Conservation (phyloP, 2,113 vertebrate genomes). For the Equus quagga region DNA sequence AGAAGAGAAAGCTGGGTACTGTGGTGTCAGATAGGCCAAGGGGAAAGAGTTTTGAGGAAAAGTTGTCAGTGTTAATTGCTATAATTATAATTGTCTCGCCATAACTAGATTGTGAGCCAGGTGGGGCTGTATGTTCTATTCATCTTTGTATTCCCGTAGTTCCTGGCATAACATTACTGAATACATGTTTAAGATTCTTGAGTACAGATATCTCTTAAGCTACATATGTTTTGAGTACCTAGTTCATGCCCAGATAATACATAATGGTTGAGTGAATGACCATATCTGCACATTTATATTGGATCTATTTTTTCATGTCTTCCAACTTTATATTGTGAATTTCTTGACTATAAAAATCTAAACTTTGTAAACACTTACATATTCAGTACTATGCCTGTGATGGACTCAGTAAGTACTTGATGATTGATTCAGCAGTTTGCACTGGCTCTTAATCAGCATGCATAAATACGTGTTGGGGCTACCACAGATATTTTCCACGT, state of each 20-base stretch:
- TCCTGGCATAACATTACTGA: background rate
- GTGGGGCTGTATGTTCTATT: background rate
- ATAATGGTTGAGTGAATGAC: background rate
- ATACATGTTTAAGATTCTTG: background rate
- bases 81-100: background rate
- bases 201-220: background rate
- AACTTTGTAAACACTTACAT: background rate
- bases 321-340: background rate
- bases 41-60: background rate
- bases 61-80: background rate
- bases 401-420: slow-evolving; percentile 10
- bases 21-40: background rate
- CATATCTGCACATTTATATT: background rate
- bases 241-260: background rate
- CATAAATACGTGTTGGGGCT: background rate
- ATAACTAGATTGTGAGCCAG: background rate
- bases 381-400: background rate
- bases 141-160: background rate
- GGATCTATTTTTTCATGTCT: background rate
- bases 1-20: background rate
- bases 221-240: background rate
- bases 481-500: background rate
- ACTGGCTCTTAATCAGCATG: background rate
- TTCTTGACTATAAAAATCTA: slow-evolving; percentile 35
- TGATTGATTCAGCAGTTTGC: slow-evolving; percentile 12